Percentiles rank a stretch among this genome's conserved stretches.
Conservation (phyloP, 2,888 invertebrate species). For the Apoda limacodes region DNA sequence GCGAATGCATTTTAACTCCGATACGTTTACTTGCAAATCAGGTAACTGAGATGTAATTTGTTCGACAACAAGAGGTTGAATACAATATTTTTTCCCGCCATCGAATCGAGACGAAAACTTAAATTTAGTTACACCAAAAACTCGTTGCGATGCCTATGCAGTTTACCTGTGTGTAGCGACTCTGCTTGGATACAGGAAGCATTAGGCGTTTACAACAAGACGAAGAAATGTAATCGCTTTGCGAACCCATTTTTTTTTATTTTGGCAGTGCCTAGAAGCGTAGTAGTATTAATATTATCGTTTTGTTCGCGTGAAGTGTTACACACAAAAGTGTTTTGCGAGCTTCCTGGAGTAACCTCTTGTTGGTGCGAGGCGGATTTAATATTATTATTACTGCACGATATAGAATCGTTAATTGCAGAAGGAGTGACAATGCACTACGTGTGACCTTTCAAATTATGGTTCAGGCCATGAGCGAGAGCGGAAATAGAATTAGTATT, state of each 20-base stretch:
- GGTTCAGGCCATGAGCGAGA: too few relatives aligned
- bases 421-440: too few relatives aligned
- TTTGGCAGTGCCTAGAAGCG: constrained; percentile 1
- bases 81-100: constrained; percentile 1
- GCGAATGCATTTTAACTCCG: neutral
- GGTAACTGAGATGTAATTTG: constrained; percentile 7
- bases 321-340: too few relatives aligned
- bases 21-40: constrained; percentile 6
- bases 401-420: too few relatives aligned
- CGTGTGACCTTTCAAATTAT: too few relatives aligned
- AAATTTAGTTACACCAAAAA: neutral
- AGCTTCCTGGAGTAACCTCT: too few relatives aligned
- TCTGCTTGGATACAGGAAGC: constrained; percentile 1
- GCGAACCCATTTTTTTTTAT: neutral
- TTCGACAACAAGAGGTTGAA: constrained; percentile 6
- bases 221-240: too few relatives aligned
- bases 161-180: constrained; percentile 3
- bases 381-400: too few relatives aligned
- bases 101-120: constrained; percentile 6
- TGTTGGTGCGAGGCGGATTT: too few relatives aligned
- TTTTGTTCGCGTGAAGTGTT: too few relatives aligned
- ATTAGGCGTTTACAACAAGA: constrained; percentile 4
- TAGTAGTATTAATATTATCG: neutral
- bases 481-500: too few relatives aligned
- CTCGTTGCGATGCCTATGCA: constrained; percentile 4